Evolutionary conservation across 2,113 vertebrate species (phyloP).

Genomic region (Macaca fascicularis): T2T-MFA8v1.1 NC_088381.1:91882501-91883000

Average conservation of each 20-base stretch:
- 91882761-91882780: slow-evolving; percentile 41
- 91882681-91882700: slow-evolving; percentile 81
- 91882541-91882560: slow-evolving; percentile 55
- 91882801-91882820: slow-evolving; percentile 40
- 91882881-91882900: background rate
- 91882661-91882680: slow-evolving; percentile 72
- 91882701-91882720: slow-evolving; percentile 62
- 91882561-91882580: slow-evolving; percentile 56
- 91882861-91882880: background rate
- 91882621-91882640: slow-evolving; percentile 59
- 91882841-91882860: slow-evolving; percentile 41
- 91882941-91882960: background rate
- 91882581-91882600: slow-evolving; percentile 69
- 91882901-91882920: slow-evolving; percentile 19
- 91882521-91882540: slow-evolving; percentile 66
- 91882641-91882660: slow-evolving; percentile 71
- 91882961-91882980: background rate
- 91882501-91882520: slow-evolving; percentile 73
- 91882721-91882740: slow-evolving; percentile 73
- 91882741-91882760: slow-evolving; percentile 58
- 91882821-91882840: background rate
- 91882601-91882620: slow-evolving; percentile 70
- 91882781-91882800: slow-evolving; percentile 69
- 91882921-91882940: slow-evolving; percentile 20
- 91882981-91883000: slow-evolving; percentile 35